Percentiles rank a stretch among this genome's conserved stretches.
phyloP scores from a whole-genome alignment of 2,113 vertebrate species.

The Etheostoma spectabile region DNA sequence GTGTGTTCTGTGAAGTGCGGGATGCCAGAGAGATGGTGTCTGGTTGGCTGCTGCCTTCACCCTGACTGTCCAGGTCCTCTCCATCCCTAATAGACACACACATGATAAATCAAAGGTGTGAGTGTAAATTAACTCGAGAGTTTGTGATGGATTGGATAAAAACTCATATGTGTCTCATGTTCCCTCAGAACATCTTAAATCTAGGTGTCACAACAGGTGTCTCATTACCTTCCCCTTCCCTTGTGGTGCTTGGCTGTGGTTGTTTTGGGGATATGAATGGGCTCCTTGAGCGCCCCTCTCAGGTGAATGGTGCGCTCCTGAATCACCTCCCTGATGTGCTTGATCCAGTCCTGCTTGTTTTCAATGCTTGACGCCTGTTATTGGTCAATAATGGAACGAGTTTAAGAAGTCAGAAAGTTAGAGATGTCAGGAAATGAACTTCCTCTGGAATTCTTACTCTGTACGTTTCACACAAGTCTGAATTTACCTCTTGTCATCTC shows the following conservation, averaged over 20 bases:
- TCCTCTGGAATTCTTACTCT: conserved; percentile 46
- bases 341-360: conserved; percentile 99
- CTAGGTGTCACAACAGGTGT: neutral
- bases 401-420: conserved; percentile 28
- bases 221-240: conserved; percentile 87
- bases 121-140: neutral
- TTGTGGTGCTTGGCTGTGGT: conserved; percentile 94
- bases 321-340: conserved; percentile 98
- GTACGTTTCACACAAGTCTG: conserved; percentile 60
- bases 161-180: neutral
- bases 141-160: neutral
- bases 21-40: conserved; percentile 99
- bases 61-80: conserved; percentile 98
- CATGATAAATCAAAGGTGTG: neutral
- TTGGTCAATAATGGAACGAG: neutral
- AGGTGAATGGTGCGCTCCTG: conserved; percentile 98
- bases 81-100: conserved; percentile 87
- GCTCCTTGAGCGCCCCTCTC: conserved; percentile 97
- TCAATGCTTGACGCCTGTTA: conserved; percentile 98
- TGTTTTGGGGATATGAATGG: conserved; percentile 96
- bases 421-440: neutral
- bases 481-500: conserved; percentile 27
- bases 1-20: conserved; percentile 97
- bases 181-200: no score
- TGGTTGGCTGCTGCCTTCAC: conserved; percentile 98